Percentiles rank a stretch among this genome's conserved stretches.
Evolutionary conservation across 2,797 vertebrate species (phyloP).

Genomic region (Sebastes minor): DNA sequence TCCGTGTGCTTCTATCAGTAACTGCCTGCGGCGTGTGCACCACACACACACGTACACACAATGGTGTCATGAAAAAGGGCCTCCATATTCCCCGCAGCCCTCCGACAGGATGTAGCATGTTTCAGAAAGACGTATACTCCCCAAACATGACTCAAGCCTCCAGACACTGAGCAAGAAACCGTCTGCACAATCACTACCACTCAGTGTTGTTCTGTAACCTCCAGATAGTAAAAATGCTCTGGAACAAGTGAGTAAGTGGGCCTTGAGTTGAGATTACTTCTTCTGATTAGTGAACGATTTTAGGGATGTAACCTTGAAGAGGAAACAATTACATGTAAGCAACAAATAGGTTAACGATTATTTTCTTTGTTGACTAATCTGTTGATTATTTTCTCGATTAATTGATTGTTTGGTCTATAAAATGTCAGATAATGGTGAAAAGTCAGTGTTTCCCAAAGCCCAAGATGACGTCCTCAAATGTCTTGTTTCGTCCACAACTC

Average conservation of each 20-base stretch:
- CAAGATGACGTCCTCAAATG: too few species aligned
- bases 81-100: slow-evolving; percentile 25
- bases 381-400: too few species aligned
- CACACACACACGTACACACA: neutral
- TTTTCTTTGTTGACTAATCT: rapidly evolving
- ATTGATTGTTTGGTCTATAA: too few species aligned
- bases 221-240: neutral
- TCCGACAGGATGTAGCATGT: slow-evolving; percentile 53
- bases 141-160: slow-evolving; percentile 26
- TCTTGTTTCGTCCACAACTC: too few species aligned
- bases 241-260: neutral
- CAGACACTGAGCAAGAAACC: neutral
- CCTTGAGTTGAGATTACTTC: neutral
- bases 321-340: neutral
- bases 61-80: neutral
- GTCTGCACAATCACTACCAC: neutral
- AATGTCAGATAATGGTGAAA: neutral
- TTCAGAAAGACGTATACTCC: slow-evolving; percentile 23
- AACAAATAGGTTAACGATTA: neutral
- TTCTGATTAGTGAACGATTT: neutral
- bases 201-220: slow-evolving; percentile 1
- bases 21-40: neutral
- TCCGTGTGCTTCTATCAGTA: neutral
- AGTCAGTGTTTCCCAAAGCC: too few species aligned
- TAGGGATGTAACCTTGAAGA: neutral